These are phyloP conservation scores for Corythucha ciliata DNA, from an alignment of 2,888 invertebrate species.

Conservation along the genomic window DNA sequence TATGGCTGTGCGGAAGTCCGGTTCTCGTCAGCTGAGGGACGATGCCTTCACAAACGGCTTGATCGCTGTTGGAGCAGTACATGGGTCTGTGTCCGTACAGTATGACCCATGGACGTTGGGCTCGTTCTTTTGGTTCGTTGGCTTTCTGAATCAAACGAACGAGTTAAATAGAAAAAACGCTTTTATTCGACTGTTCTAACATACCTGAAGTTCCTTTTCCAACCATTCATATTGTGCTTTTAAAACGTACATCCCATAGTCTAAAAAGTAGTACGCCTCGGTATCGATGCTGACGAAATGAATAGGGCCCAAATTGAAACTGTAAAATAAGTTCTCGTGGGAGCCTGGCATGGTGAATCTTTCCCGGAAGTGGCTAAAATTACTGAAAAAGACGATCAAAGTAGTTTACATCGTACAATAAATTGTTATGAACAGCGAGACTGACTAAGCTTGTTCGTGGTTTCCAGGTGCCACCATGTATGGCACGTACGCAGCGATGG, in stretches of 20 bases:
- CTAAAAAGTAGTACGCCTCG: conserved; percentile 85
- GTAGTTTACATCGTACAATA: not conserved
- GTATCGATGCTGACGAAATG: conserved; percentile 89
- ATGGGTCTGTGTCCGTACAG: not conserved
- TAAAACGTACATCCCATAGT: conserved; percentile 73
- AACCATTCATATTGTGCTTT: conserved; percentile 80
- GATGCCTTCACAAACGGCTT: not conserved
- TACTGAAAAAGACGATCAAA: conserved; percentile 48
- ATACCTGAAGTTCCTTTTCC: conserved; percentile 60
- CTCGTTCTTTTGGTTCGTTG: not conserved
- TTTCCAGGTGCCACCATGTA: conserved; percentile 92
- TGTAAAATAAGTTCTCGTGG: conserved; percentile 64
- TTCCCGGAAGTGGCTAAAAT: conserved; percentile 88
- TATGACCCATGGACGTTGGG: not conserved
- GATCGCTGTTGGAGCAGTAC: not conserved
- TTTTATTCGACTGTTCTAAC: not conserved
- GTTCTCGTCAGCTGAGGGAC: not conserved
- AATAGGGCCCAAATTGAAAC: conserved; percentile 78
- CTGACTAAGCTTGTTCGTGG: conserved; percentile 76
- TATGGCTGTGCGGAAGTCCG: too few relatives aligned
- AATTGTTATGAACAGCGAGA: conserved; percentile 33
- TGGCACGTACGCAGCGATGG: conserved; percentile 79
- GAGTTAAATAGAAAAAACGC: not conserved
- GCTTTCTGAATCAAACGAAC: not conserved
- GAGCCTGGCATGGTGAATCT: conserved; percentile 85